Evolutionary conservation across 2,888 invertebrate genomes (phyloP).

Genomic region (Rapana venosa): DNA sequence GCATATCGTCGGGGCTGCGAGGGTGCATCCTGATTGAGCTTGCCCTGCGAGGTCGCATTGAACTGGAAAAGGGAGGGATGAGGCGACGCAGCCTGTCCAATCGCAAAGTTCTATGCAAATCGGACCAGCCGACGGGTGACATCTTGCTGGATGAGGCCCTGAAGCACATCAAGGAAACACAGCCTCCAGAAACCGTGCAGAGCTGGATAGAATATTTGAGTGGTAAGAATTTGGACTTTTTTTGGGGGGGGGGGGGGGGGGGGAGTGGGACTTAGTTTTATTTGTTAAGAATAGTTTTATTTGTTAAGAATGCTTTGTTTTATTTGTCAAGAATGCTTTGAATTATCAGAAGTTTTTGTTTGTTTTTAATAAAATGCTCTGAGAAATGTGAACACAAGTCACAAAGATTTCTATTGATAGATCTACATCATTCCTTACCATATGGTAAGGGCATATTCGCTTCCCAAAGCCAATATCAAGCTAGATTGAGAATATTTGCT

Average conservation of each 20-base stretch:
- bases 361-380: no score
- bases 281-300: not conserved
- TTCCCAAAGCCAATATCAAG: no score
- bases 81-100: constrained; percentile 90
- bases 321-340: no score
- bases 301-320: not conserved
- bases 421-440: no score
- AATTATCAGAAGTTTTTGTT: no score
- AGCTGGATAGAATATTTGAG: constrained; percentile 99
- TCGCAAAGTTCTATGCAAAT: constrained; percentile 86
- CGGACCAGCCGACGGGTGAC: constrained; percentile 97
- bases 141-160: constrained; percentile 92
- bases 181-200: constrained; percentile 97
- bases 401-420: no score
- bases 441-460: no score
- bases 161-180: constrained; percentile 98
- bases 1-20: constrained; percentile 98
- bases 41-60: constrained; percentile 94
- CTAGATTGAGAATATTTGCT: no score
- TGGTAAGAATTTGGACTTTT: constrained; percentile 83
- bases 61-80: constrained; percentile 98
- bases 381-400: no score
- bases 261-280: not conserved
- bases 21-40: constrained; percentile 99
- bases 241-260: not conserved